phyloP scores from a whole-genome alignment of 2,113 vertebrate species.

The Xenus cinereus region DNA sequence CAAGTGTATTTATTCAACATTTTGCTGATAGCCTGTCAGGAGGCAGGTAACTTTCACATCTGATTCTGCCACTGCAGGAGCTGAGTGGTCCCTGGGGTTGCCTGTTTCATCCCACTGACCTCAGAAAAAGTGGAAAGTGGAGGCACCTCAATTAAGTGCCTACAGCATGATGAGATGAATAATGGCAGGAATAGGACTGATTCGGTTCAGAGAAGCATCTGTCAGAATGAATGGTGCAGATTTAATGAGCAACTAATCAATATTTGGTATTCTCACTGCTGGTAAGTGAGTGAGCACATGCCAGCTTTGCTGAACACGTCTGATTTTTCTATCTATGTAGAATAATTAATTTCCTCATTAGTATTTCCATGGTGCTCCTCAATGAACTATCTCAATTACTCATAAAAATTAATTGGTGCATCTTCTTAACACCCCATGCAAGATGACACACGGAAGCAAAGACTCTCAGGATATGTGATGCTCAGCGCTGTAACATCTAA shows the following conservation, averaged over 20 bases:
- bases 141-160: background rate
- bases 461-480: background rate
- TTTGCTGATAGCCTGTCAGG: background rate
- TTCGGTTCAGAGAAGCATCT: background rate
- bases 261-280: conserved; percentile 49
- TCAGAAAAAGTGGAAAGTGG: background rate
- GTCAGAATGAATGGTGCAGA: conserved; percentile 17
- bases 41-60: background rate
- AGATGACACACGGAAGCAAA: background rate
- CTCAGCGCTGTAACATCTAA: background rate
- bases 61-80: background rate
- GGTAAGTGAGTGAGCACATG: background rate
- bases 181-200: conserved; percentile 12
- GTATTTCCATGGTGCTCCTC: background rate
- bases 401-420: conserved; percentile 19
- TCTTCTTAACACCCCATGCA: background rate
- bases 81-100: background rate
- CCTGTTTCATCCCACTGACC: background rate
- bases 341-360: conserved; percentile 62
- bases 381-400: conserved; percentile 4
- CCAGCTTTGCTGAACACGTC: conserved; percentile 39
- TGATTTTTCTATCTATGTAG: conserved; percentile 18
- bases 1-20: background rate
- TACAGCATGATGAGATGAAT: background rate
- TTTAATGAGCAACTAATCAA: conserved; percentile 59